Evolutionary conservation across 23 tunicate genomes (phyloP), one percentile per base, ranked within the genome.

Genomic region (Diplosoma virens): DNA sequence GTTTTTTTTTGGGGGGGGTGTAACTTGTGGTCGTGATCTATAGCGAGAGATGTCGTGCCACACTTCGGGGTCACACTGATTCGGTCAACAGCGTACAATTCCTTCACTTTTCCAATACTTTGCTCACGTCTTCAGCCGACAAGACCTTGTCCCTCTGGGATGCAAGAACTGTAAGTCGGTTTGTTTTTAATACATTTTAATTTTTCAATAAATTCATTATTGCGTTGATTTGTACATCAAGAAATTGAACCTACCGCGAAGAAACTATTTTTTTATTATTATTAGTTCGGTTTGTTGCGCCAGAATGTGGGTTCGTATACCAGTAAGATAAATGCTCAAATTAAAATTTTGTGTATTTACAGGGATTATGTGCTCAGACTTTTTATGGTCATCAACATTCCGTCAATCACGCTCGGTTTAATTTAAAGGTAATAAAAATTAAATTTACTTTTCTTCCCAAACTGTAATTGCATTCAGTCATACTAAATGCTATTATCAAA

Each of bases 351-450:
- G n/a, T n/a, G 27, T 2, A 55, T 71, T 76, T 87, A 24, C 86
- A 90, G 97, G 93, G 87, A 16, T 66, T 94, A 0, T 94, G 99
- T 63, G 90, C 94, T 1, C 99, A 94, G 46, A 94, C 95, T 21
- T 94, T 94, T 52, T 88, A 87, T 41, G 99, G 95, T 14, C 99
- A 94, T 71, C 67, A 75, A 81, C 90, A 87, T 76, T 88, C 99
- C 2, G 83, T 94, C 63, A 94, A 94, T 54, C 77, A 88, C 67
- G 90, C 95, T 0, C 46, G 79, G 28, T 87, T 94, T 81, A 92
- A 82, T 58, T 34, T 90, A 1, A 82, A 82, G 95, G 95, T 82
- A 59, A 61, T n/a, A n/a, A n/a, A n/a, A n/a, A n/a, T n/a, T n/a
- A n/a, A n/a, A n/a, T n/a, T n/a, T n/a, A n/a, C n/a, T n/a, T n/a